Evolutionary conservation across 2,113 vertebrate species (phyloP).

Genomic region (Oncorhynchus kisutch): DNA sequence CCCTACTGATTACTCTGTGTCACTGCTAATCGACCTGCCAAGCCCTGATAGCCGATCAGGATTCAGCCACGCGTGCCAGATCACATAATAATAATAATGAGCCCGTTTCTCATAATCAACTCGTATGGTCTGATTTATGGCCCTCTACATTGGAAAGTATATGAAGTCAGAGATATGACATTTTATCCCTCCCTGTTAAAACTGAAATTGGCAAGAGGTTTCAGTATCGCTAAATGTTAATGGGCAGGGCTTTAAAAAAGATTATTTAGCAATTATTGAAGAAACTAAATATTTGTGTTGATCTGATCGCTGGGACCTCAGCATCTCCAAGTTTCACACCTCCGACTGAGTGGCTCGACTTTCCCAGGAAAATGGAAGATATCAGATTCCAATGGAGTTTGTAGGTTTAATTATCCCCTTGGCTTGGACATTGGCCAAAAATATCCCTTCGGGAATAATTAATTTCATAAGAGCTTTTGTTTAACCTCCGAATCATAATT

Average conservation of each 20-base stretch:
- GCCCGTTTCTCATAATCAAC: conserved; percentile 33
- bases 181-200: conserved; percentile 42
- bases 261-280: conserved; percentile 53
- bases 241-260: conserved; percentile 51
- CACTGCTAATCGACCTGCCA: conserved; percentile 7
- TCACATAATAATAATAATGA: conserved; percentile 3
- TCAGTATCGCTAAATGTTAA: conserved; percentile 47
- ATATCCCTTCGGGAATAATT: conserved; percentile 23
- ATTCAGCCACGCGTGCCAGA: conserved; percentile 5
- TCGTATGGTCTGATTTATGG: conserved; percentile 22
- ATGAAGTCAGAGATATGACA: conserved; percentile 28
- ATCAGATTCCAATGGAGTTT: conserved; percentile 43
- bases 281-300: conserved; percentile 49
- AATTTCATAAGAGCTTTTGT: conserved; percentile 31
- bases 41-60: conserved; percentile 27
- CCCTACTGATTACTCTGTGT: too few relatives aligned
- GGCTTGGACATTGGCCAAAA: conserved; percentile 36
- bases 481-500: conserved; percentile 28
- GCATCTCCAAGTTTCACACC: conserved; percentile 54
- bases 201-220: conserved; percentile 46
- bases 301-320: background rate
- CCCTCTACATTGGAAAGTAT: conserved; percentile 27
- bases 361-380: conserved; percentile 43
- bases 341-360: conserved; percentile 39
- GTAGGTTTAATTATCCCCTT: conserved; percentile 36